Conservation (phyloP, 2,797 vertebrate species). For the Sphenopsis melanotis region DNA sequence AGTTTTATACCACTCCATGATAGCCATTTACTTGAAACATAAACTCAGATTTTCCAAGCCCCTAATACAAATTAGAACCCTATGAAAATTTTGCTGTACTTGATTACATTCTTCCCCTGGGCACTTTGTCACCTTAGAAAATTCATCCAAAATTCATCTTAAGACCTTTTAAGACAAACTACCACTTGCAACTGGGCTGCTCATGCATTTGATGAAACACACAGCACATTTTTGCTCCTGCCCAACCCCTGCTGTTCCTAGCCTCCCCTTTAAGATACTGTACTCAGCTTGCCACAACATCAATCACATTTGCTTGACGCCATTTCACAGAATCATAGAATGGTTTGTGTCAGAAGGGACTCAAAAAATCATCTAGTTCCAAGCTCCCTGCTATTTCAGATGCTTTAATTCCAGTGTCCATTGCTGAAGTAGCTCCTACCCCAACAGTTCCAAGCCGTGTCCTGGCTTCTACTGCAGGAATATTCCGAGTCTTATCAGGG, state of each 20-base stretch:
- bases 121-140: not conserved
- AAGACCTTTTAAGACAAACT: not conserved
- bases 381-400: not conserved
- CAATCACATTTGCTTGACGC: not conserved
- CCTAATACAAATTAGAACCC: not conserved
- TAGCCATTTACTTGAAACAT: not conserved
- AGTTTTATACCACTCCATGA: not conserved
- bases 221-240: not conserved
- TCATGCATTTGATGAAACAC: not conserved
- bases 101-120: not conserved
- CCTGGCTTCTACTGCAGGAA: not conserved
- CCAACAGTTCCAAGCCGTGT: not conserved
- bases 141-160: not conserved
- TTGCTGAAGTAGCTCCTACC: not conserved
- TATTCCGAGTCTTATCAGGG: not conserved
- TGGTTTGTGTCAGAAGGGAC: not conserved
- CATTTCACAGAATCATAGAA: not conserved
- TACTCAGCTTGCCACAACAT: not conserved
- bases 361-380: not conserved
- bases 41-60: not conserved
- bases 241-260: not conserved
- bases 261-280: not conserved
- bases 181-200: not conserved
- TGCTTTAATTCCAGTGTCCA: accelerated
- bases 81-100: not conserved